Conservation (phyloP, 1,140 invertebrate species). For the Schlechtendalia chinensis region DNA sequence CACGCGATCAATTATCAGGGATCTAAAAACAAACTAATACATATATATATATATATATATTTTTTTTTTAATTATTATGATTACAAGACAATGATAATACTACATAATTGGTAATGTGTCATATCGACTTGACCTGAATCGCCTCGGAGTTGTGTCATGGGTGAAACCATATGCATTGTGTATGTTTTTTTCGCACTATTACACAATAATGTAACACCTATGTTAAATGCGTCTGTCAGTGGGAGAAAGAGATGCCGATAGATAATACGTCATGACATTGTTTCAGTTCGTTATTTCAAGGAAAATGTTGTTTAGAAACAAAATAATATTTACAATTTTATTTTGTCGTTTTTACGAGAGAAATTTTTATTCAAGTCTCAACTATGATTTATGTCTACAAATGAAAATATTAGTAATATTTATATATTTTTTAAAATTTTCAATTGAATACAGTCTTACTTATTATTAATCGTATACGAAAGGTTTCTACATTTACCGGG, state of each 20-base stretch:
- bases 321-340: background rate
- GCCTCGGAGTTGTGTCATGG: conserved; percentile 29
- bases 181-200: background rate
- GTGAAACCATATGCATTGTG: conserved; percentile 11
- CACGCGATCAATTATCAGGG: conserved; percentile 13
- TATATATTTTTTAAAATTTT: no score
- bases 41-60: no score
- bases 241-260: no score
- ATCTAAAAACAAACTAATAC: background rate
- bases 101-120: conserved; percentile 1
- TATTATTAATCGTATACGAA: no score
- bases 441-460: no score
- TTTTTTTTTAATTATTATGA: conserved; percentile 23
- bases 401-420: no score
- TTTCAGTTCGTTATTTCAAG: conserved; percentile 1
- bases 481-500: no score
- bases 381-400: no score
- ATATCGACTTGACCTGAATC: conserved; percentile 37
- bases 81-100: background rate
- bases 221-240: background rate
- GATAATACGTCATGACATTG: background rate
- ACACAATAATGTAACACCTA: background rate
- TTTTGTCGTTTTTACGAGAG: no score
- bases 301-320: background rate
- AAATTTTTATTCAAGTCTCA: no score